Evolutionary conservation across 1,140 invertebrate species (phyloP).

Genomic region (Stenopsyche tienmushanensis): DNA sequence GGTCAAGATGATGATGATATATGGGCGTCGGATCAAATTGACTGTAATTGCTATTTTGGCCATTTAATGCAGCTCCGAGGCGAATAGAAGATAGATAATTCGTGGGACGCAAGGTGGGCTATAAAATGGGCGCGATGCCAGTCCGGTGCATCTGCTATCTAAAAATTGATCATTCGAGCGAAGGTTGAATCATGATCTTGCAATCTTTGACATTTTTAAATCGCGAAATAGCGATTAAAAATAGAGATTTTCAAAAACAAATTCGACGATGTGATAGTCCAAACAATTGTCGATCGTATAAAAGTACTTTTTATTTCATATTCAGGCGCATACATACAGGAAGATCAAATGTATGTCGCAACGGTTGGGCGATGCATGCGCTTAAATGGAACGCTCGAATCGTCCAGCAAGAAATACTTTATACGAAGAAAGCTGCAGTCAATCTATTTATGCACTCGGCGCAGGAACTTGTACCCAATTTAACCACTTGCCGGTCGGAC

Average conservation of each 20-base stretch:
- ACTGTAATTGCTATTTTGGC: background rate
- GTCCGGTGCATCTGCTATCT: background rate
- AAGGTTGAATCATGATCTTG: background rate
- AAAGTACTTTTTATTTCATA: background rate
- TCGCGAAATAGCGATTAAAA: background rate
- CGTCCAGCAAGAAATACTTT: no score
- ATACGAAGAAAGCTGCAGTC: no score
- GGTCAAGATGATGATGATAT: background rate
- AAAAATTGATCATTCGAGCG: background rate
- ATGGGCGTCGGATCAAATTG: background rate
- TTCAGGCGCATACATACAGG: background rate
- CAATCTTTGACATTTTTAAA: background rate
- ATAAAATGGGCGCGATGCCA: constrained; percentile 5
- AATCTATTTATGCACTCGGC: no score
- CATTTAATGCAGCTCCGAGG: background rate
- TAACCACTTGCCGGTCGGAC: no score
- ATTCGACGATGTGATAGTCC: background rate
- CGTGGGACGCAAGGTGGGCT: background rate
- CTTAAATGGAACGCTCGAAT: no score
- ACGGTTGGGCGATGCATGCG: no score
- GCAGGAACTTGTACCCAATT: no score
- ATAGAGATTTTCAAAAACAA: background rate
- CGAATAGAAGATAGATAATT: background rate
- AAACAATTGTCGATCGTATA: background rate
- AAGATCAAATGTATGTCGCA: no score